Evolutionary conservation across 2,113 vertebrate species (phyloP).

Genomic region (Gnathonemus longibarbis): DNA sequence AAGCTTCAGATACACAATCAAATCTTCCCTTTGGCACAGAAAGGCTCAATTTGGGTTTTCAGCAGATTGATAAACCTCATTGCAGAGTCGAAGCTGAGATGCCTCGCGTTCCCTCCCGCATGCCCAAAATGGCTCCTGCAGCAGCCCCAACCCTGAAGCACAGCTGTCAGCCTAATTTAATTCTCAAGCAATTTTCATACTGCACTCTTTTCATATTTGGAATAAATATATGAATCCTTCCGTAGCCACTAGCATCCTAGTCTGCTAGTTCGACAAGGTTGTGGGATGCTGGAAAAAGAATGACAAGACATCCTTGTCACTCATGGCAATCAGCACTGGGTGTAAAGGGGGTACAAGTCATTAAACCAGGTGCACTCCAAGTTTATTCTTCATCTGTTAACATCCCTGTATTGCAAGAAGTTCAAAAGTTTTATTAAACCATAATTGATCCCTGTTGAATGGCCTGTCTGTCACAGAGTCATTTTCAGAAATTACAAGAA

Average conservation of each 20-base stretch:
- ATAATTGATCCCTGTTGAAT: neutral
- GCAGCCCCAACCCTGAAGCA: neutral
- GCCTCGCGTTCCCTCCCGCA: neutral
- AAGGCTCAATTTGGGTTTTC: neutral
- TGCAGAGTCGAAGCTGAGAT: neutral
- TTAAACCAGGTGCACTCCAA: neutral
- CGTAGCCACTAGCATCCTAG: neutral
- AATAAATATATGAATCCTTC: neutral
- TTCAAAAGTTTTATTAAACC: neutral
- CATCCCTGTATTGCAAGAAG: neutral
- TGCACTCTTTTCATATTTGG: neutral
- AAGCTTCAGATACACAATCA: conserved; percentile 7
- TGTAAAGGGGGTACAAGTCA: neutral
- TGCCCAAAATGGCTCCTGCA: neutral
- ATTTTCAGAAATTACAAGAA: neutral
- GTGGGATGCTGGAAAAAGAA: neutral
- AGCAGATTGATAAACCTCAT: neutral
- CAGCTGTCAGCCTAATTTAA: neutral
- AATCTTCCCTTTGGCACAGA: neutral
- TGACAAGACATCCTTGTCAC: neutral
- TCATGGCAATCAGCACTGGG: neutral
- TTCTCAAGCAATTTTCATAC: neutral
- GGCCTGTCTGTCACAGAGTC: neutral
- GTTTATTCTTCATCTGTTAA: neutral
- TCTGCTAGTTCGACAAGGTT: neutral